Percentiles rank a stretch among this genome's conserved stretches.
Evolutionary conservation across 2,797 vertebrate species (phyloP).

Genomic region (Bradypus variegatus): DNA sequence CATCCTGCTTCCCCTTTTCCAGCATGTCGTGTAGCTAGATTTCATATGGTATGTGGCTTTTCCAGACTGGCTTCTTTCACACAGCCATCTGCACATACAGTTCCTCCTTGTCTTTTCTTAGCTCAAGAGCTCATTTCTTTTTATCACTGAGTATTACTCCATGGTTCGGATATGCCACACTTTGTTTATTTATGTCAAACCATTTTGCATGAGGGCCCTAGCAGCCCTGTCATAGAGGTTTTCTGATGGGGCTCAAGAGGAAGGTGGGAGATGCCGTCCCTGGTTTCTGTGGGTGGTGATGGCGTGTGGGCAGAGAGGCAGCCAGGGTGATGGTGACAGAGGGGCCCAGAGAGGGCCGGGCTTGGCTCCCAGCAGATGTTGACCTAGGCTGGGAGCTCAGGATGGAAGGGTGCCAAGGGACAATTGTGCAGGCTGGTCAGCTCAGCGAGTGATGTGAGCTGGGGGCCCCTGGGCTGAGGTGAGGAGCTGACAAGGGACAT

Average conservation of each 20-base stretch:
- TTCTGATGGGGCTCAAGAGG: background rate
- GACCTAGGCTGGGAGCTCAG: background rate
- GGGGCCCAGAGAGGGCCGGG: background rate
- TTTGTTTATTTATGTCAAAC: background rate
- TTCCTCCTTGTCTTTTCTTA: too few relatives aligned
- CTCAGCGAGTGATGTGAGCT: background rate
- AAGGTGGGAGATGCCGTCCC: background rate
- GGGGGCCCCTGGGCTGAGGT: background rate
- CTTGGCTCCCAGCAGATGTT: background rate
- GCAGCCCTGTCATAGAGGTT: background rate
- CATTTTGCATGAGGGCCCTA: slow-evolving; percentile 31
- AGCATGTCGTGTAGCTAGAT: too few relatives aligned
- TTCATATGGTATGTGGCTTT: background rate
- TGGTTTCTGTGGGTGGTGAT: background rate
- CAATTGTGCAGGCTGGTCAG: background rate
- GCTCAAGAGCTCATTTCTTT: too few relatives aligned
- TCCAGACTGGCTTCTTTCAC: slow-evolving; percentile 40
- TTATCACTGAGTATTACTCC: too few relatives aligned
- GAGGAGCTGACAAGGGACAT: background rate
- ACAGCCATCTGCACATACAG: too few relatives aligned
- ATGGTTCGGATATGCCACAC: background rate
- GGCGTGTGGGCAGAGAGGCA: background rate
- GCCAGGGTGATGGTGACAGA: background rate
- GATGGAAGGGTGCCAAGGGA: background rate
- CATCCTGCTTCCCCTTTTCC: too few relatives aligned